Percentiles rank a stretch among this genome's conserved stretches.
phyloP scores from a whole-genome alignment of 37 sponge, comb jelly and placozoan genomes.

The Agelas oroides region DNA sequence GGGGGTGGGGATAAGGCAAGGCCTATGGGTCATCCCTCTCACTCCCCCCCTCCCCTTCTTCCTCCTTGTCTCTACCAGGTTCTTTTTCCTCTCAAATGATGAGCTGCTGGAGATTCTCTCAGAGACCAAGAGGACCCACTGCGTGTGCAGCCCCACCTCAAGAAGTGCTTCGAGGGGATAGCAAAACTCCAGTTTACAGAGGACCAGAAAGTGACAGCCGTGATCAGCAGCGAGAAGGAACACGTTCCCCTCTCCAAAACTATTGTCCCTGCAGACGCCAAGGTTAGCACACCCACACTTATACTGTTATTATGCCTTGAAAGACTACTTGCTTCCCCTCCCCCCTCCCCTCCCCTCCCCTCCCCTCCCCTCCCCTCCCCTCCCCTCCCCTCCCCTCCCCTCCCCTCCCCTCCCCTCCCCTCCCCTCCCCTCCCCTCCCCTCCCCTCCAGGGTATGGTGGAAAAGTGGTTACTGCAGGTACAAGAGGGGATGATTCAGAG shows the following conservation, averaged over 20 bases:
- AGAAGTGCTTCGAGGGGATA: constrained; percentile 99
- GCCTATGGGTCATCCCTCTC: too few relatives aligned
- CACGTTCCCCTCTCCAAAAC: too few relatives aligned
- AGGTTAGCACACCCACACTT: not conserved
- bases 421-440: too few relatives aligned
- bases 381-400: not conserved
- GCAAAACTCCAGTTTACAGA: constrained; percentile 34
- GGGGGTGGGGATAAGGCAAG: too few relatives aligned
- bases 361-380: not conserved
- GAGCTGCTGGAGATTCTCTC: constrained; percentile 99
- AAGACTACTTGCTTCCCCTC: not conserved
- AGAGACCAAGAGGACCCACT: constrained; percentile 99
- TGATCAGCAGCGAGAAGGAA: constrained; percentile 97
- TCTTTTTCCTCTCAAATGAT: constrained; percentile 99
- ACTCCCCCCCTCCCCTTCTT: too few relatives aligned
- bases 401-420: constrained; percentile 72
- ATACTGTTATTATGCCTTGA: too few relatives aligned
- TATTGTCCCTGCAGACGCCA: not conserved
- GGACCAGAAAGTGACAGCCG: constrained; percentile 87
- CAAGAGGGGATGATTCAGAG: constrained; percentile 88
- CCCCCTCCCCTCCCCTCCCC: not conserved
- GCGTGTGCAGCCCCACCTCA: constrained; percentile 97
- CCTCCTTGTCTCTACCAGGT: too few relatives aligned
- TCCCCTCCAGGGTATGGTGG: constrained; percentile 99
- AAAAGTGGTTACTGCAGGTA: constrained; percentile 99